A percentile compares a stretch with the other conserved stretches of the same genome.
Conservation (phyloP, 2,888 invertebrate genomes). For the Machimus atricapillus region DNA sequence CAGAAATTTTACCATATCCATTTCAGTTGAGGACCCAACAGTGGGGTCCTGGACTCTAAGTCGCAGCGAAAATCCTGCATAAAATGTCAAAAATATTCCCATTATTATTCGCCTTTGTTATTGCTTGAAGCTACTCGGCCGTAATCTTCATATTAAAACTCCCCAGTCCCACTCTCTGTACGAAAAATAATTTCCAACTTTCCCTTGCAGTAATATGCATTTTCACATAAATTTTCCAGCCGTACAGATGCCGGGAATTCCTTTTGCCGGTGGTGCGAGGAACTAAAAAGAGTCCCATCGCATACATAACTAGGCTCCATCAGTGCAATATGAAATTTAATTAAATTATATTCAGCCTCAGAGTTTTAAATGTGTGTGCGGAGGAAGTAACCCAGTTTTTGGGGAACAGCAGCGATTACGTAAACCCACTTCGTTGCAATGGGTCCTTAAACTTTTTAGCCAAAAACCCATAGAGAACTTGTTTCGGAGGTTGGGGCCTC, state of each 20-base stretch:
- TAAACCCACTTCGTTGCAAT: not conserved
- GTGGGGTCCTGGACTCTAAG: not conserved
- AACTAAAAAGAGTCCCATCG: not conserved
- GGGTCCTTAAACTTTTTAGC: not conserved
- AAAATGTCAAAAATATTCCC: not conserved
- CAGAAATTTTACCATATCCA: not conserved
- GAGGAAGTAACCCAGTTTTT: not conserved
- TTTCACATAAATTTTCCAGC: conserved; percentile 17
- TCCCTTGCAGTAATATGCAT: conserved; percentile 9
- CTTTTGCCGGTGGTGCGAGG: not conserved
- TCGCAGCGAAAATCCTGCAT: not conserved
- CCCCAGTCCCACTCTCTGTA: not conserved
- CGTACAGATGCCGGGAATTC: not conserved
- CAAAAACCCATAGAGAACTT: not conserved
- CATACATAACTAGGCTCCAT: not conserved
- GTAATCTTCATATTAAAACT: not conserved
- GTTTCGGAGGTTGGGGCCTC: not conserved
- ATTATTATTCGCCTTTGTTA: not conserved
- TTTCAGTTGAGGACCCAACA: not conserved
- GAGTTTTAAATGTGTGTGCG: not conserved
- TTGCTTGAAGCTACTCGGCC: not conserved
- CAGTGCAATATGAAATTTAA: conserved; percentile 22
- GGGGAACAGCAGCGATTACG: not conserved
- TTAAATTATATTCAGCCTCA: conserved; percentile 1
- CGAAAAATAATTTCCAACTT: conserved; percentile 9